Evolutionary conservation across 2,113 vertebrate genomes (phyloP).

Genomic region (Scytalopus superciliaris): DNA sequence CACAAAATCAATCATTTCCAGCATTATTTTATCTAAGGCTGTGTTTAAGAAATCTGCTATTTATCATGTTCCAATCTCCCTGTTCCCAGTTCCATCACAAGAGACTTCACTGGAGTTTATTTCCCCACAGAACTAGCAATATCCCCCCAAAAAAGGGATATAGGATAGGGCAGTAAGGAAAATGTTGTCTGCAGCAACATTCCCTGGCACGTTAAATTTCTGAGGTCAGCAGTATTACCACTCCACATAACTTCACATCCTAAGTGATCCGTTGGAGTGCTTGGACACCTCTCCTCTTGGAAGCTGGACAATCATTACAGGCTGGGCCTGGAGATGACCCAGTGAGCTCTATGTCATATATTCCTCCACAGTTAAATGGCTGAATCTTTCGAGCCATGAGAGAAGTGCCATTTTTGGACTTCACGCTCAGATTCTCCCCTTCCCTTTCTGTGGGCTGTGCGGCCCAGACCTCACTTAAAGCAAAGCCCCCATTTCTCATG

Average conservation of each 20-base stretch:
- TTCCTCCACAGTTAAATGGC: neutral
- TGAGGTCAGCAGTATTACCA: neutral
- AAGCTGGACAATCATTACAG: neutral
- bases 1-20: neutral
- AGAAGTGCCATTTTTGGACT: neutral
- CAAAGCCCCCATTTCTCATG: neutral
- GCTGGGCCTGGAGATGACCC: neutral
- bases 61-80: neutral
- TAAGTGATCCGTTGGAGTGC: neutral
- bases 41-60: neutral
- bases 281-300: neutral
- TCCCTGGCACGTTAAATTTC: neutral
- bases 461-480: neutral
- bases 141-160: neutral
- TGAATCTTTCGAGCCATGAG: neutral
- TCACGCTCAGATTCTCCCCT: neutral
- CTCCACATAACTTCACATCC: neutral
- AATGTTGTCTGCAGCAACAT: neutral
- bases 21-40: neutral
- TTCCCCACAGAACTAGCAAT: neutral
- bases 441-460: neutral
- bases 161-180: neutral
- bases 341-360: neutral
- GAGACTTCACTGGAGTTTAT: neutral
- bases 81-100: neutral